phyloP scores from a whole-genome alignment of 2,888 invertebrate species.

The Yponomeuta cagnagella region DNA sequence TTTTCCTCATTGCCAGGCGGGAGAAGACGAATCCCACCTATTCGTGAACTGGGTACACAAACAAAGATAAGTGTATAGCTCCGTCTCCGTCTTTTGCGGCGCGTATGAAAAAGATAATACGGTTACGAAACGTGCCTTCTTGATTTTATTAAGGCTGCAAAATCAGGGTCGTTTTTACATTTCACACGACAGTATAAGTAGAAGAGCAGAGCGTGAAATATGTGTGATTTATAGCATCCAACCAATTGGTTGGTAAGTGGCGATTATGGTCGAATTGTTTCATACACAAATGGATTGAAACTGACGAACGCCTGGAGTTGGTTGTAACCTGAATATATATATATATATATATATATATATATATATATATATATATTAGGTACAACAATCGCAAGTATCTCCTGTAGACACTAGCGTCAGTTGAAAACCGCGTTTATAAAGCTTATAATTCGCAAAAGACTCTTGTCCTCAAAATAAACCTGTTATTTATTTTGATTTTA shows the following conservation, averaged over 20 bases:
- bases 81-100: background rate
- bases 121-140: background rate
- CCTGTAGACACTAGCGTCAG: too few species aligned
- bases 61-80: background rate
- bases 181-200: background rate
- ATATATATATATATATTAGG: too few species aligned
- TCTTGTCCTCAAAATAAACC: too few species aligned
- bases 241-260: background rate
- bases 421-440: too few species aligned
- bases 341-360: too few species aligned
- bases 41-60: background rate
- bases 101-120: background rate
- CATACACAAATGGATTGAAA: background rate
- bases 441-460: too few species aligned
- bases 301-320: background rate
- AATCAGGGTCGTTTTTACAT: conserved; percentile 3
- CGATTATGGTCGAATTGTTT: background rate
- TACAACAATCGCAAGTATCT: too few species aligned
- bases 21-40: conserved; percentile 2
- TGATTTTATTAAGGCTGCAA: background rate
- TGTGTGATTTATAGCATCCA: conserved; percentile 4
- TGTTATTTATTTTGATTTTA: too few species aligned
- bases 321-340: background rate
- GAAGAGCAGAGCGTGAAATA: conserved; percentile 1
- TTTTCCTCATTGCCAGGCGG: conserved; percentile 13